phyloP scores from a whole-genome alignment of 2,113 vertebrate genomes.

The Ciconia stormi region DNA sequence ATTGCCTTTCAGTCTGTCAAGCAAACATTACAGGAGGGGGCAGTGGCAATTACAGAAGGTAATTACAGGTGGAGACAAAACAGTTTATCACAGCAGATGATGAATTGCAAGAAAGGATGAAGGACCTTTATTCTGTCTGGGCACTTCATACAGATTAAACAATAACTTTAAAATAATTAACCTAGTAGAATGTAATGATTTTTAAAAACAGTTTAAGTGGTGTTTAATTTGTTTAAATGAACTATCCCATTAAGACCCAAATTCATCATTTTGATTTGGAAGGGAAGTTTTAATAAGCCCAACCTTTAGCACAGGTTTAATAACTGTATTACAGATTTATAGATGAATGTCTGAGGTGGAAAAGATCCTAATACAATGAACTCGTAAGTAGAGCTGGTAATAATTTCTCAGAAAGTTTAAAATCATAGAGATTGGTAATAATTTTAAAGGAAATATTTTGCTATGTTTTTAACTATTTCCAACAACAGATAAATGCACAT shows the following conservation, averaged over 20 bases:
- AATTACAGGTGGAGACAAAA: slow-evolving; percentile 52
- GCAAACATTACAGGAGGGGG: slow-evolving; percentile 5
- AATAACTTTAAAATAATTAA: slow-evolving; percentile 64
- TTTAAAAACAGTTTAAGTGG: not conserved
- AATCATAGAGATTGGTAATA: not conserved
- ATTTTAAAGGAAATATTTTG: not conserved
- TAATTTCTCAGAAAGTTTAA: not conserved
- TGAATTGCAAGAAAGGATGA: slow-evolving; percentile 13
- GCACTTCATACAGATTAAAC: slow-evolving; percentile 41
- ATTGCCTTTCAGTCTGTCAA: slow-evolving; percentile 1
- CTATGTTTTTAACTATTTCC: not conserved
- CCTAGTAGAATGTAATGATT: not conserved
- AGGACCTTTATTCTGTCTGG: not conserved
- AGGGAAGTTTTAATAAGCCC: slow-evolving; percentile 9
- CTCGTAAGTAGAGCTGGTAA: not conserved
- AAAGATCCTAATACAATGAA: not conserved
- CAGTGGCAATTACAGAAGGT: slow-evolving; percentile 46
- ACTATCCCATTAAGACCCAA: not conserved
- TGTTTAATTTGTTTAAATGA: slow-evolving; percentile 58
- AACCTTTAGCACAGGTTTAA: not conserved
- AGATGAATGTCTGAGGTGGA: not conserved
- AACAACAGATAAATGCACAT: not conserved
- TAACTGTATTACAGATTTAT: not conserved
- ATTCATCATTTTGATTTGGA: slow-evolving; percentile 43
- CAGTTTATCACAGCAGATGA: slow-evolving; percentile 40